phyloP scores from a whole-genome alignment of 35 echinoderm and acorn worm species.

The Diadema setosum region DNA sequence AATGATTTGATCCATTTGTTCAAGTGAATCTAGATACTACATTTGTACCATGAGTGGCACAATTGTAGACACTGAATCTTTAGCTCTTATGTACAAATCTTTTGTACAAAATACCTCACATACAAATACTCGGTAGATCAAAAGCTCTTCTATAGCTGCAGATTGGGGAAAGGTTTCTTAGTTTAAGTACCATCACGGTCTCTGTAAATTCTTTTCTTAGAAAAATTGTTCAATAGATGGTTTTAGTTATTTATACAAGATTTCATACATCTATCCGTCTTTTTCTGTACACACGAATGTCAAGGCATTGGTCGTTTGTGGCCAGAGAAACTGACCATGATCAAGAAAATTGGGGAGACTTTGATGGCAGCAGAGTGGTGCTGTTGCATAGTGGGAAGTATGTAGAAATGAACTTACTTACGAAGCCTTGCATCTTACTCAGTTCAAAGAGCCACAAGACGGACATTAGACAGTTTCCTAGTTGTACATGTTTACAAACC shows the following conservation, averaged over 20 bases:
- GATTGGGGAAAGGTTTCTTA: slow-evolving; percentile 19
- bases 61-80: slow-evolving; percentile 5
- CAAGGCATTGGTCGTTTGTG: slow-evolving; percentile 4
- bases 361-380: neutral
- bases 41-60: too few species aligned
- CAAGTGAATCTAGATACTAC: too few species aligned
- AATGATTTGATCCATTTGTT: neutral
- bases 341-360: slow-evolving; percentile 11
- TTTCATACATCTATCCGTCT: slow-evolving; percentile 15
- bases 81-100: slow-evolving; percentile 27
- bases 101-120: slow-evolving; percentile 33
- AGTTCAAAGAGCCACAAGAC: neutral
- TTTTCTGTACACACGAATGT: slow-evolving; percentile 13
- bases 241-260: slow-evolving; percentile 28
- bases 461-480: slow-evolving; percentile 17
- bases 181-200: slow-evolving; percentile 20
- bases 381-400: slow-evolving; percentile 11
- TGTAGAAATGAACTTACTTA: slow-evolving; percentile 9
- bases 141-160: slow-evolving; percentile 18
- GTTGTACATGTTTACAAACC: slow-evolving; percentile 26
- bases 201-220: slow-evolving; percentile 2
- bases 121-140: slow-evolving; percentile 22
- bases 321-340: neutral
- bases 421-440: slow-evolving; percentile 7
- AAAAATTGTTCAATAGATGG: slow-evolving; percentile 36